A percentile compares a stretch with the other conserved stretches of the same genome.
phyloP scores from a whole-genome alignment of 2,797 vertebrate genomes.

The Rhynchonycteris naso region DNA sequence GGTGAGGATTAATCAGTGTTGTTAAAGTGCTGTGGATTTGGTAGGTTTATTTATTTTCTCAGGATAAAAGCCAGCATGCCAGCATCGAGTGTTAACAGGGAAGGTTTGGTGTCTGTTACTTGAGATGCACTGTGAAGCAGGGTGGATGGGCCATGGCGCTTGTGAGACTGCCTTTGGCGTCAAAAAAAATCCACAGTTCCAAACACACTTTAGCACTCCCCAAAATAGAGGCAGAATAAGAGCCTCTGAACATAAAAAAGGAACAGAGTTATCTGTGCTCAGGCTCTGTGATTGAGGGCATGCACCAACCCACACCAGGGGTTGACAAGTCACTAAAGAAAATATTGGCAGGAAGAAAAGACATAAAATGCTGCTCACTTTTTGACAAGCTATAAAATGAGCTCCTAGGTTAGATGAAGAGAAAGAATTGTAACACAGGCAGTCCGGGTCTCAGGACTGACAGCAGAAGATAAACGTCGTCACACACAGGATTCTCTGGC shows the following conservation, averaged over 20 bases:
- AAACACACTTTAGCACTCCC: not conserved
- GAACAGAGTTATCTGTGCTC: not conserved
- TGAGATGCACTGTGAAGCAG: constrained; percentile 41
- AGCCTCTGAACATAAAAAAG: constrained; percentile 13
- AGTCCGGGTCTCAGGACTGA: not conserved
- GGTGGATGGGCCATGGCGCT: not conserved
- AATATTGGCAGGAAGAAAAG: not conserved
- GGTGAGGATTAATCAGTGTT: constrained; percentile 65
- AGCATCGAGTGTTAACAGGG: constrained; percentile 56
- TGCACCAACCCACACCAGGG: not conserved
- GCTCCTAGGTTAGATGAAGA: not conserved
- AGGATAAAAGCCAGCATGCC: constrained; percentile 58
- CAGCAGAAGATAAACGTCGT: not conserved
- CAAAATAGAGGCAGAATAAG: not conserved
- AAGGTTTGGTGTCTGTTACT: constrained; percentile 56
- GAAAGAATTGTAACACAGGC: not conserved
- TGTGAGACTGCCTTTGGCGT: constrained; percentile 32
- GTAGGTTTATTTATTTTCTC: constrained; percentile 68
- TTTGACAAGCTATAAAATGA: not conserved
- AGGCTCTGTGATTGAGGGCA: not conserved
- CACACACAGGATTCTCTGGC: not conserved
- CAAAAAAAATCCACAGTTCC: constrained; percentile 30
- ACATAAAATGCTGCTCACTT: not conserved
- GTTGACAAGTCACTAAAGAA: not conserved
- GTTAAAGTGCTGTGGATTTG: constrained; percentile 58